Base-by-base conservation (phyloP, 2,888 invertebrate species). In the Meghimatium bilineatum region DNA sequence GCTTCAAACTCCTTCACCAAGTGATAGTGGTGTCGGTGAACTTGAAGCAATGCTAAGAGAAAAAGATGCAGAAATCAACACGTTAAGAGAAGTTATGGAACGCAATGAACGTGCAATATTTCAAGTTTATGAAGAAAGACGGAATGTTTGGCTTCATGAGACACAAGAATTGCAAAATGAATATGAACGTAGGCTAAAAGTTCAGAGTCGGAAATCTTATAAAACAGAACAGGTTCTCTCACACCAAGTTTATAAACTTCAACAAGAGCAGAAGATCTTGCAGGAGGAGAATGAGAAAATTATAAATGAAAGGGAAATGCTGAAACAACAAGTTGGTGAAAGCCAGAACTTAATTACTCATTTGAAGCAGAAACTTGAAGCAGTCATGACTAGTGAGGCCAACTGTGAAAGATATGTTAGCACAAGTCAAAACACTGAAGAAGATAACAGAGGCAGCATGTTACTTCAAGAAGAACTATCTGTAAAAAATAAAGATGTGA, bases 1-100 rank as follows among this genome's bases (percentile, higher is more conserved):
- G 29, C 86, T 89, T 12, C 90, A 91, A 84, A 92, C 93, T 17
- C 96, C 96, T 0, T 97, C 97, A 14, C 97, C 97, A 6, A 96
- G 96, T 56, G 97, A 97, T 93, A 96, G 97, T 34, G 97, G 97
- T 44, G 96, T 97, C 44, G 92, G 92, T 5, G 97, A 97, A 91
- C 94, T 97, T 90, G 97, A 97, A 94, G 96, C 95, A 91, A 96
- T 96, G 67, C 94, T 96, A 23, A 94, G 95, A 89, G 96, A 96
- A 90, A 95, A 96, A 86, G 96, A 96, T 91, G 95, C 95, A 29
- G 96, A 96, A 92, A 94, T 96, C 85, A 95, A 95, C 85, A 95
- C 95, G 89, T 94, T 96, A 75, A 94, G 96, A 23, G 96, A 96
- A 69, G 87, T 87, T n/a, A 96, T 96, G 96, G 96, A 96, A 91